Evolutionary conservation across 2,113 vertebrate genomes (phyloP).

Genomic region (Platanista minor): DNA sequence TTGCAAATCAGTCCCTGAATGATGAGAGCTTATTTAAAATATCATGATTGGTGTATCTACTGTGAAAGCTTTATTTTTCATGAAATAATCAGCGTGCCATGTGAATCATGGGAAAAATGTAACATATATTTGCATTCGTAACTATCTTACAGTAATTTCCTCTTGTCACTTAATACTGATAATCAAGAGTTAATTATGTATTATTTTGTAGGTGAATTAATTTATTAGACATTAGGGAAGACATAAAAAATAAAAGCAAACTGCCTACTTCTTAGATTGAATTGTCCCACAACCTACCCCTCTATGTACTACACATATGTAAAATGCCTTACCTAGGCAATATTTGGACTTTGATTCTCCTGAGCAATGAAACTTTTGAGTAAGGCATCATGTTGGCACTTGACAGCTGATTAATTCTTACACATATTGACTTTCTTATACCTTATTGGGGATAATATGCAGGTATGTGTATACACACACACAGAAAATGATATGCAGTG

Average conservation of each 20-base stretch:
- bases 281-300: background rate
- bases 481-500: background rate
- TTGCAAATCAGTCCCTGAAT: slow-evolving; percentile 66
- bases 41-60: background rate
- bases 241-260: background rate
- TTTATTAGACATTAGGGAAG: background rate
- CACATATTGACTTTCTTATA: background rate
- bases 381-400: background rate
- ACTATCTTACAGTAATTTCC: background rate
- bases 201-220: background rate
- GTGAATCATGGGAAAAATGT: background rate
- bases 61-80: slow-evolving; percentile 11
- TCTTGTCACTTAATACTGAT: background rate
- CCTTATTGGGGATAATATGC: background rate
- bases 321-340: background rate
- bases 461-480: fast-evolving
- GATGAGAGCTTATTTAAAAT: slow-evolving; percentile 61
- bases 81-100: background rate
- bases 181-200: background rate
- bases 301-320: background rate
- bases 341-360: background rate
- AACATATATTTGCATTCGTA: background rate
- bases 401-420: background rate
- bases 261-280: background rate
- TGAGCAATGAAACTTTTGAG: background rate